phyloP scores from a whole-genome alignment of 23 tunicate species.

The Styela clava region DNA sequence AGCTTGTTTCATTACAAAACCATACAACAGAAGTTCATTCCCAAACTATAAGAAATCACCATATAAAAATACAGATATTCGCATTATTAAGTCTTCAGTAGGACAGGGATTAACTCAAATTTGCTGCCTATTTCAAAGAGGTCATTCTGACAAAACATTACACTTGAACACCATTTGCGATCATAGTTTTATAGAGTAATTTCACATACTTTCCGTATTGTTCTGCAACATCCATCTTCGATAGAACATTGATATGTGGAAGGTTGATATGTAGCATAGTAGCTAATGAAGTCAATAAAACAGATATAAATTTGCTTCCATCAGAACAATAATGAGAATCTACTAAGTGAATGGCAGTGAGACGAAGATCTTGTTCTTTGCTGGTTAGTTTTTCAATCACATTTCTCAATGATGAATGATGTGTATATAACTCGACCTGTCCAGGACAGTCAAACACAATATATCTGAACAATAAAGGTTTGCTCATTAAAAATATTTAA shows the following conservation, averaged over 20 bases:
- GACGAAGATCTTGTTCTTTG: slow-evolving; percentile 39
- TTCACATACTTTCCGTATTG: slow-evolving; percentile 86
- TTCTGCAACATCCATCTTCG: slow-evolving; percentile 94
- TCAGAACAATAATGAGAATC: slow-evolving; percentile 89
- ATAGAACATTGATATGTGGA: slow-evolving; percentile 89
- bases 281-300: slow-evolving; percentile 73
- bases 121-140: no score
- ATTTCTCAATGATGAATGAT: slow-evolving; percentile 58
- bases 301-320: slow-evolving; percentile 72
- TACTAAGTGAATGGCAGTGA: slow-evolving; percentile 85
- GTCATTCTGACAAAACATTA: no score
- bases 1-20: no score
- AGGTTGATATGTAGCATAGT: slow-evolving; percentile 89
- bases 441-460: slow-evolving; percentile 97
- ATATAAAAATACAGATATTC: no score
- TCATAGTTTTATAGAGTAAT: no score
- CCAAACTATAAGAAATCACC: no score
- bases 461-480: slow-evolving; percentile 74
- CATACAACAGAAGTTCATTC: no score
- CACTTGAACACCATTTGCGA: no score
- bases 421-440: slow-evolving; percentile 91
- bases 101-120: no score
- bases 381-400: slow-evolving; percentile 56
- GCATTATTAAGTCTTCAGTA: no score
- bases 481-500: no score